Evolutionary conservation across 64 coral and sea anemone species (phyloP).

Genomic region (Astreopora myriophthalma): DNA sequence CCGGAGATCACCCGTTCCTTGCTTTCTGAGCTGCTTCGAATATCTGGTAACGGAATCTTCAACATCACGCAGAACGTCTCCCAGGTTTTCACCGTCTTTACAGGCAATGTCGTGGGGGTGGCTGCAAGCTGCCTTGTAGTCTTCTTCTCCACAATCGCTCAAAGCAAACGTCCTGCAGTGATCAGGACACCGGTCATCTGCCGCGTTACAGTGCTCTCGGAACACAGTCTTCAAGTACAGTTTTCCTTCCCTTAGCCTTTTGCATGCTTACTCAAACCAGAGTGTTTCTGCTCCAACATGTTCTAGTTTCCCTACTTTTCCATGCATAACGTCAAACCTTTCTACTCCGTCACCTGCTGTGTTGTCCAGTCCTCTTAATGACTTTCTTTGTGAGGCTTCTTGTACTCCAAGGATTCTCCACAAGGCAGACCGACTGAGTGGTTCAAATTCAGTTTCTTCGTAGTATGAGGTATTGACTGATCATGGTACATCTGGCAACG

Average conservation of each 20-base stretch:
- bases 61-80: neutral
- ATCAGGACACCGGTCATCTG: conserved; percentile 7
- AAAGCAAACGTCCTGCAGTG: conserved; percentile 31
- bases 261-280: neutral
- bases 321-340: neutral
- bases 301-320: conserved; percentile 7
- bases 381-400: conserved; percentile 34
- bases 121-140: conserved; percentile 1
- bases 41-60: neutral
- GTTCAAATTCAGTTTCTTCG: conserved; percentile 33
- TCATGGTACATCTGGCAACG: conserved; percentile 36
- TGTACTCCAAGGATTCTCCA: conserved; percentile 32
- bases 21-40: conserved; percentile 7
- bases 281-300: neutral
- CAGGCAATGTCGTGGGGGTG: conserved; percentile 10
- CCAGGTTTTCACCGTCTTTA: neutral
- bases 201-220: conserved; percentile 28
- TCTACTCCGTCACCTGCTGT: conserved; percentile 39
- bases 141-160: conserved; percentile 7
- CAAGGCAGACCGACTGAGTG: conserved; percentile 53
- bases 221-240: conserved; percentile 6
- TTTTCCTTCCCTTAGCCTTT: conserved; percentile 10
- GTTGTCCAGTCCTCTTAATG: conserved; percentile 41
- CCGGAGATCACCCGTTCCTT: neutral
- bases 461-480: conserved; percentile 57